Evolutionary conservation across 2,113 vertebrate species (phyloP).

Genomic region (Corythornis cristatus): DNA sequence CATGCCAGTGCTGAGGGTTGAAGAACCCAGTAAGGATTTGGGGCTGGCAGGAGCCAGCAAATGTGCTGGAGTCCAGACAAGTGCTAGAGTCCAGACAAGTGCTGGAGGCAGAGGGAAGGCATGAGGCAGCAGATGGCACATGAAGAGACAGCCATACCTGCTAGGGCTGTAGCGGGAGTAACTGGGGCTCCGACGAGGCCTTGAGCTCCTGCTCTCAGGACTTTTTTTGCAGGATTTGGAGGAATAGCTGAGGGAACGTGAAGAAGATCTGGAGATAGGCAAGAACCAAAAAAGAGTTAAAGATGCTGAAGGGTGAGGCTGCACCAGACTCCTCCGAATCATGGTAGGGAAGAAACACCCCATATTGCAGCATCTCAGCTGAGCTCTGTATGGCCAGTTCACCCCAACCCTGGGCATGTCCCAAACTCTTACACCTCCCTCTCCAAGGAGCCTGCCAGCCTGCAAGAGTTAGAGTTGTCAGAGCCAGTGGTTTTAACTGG

Average conservation of each 20-base stretch:
- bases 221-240: constrained; percentile 82
- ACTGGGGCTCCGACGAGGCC: constrained; percentile 83
- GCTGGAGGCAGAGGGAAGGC: neutral
- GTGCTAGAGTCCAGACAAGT: neutral
- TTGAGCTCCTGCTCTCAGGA: constrained; percentile 78
- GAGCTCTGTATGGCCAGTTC: neutral
- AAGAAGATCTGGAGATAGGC: constrained; percentile 82
- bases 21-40: neutral
- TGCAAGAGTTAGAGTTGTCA: neutral
- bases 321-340: neutral
- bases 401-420: neutral
- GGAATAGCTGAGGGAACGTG: constrained; percentile 86
- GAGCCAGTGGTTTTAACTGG: neutral
- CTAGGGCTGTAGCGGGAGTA: constrained; percentile 84
- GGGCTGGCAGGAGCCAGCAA: neutral
- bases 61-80: neutral
- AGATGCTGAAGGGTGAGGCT: neutral
- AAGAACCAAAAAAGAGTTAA: neutral
- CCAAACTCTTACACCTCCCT: neutral
- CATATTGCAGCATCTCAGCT: neutral
- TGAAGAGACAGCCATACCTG: constrained; percentile 78
- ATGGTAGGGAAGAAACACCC: neutral
- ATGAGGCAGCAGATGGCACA: neutral
- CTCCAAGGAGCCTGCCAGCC: neutral
- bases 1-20: neutral